Conservation (phyloP, 2,888 invertebrate species). For the Myopa testacea region DNA sequence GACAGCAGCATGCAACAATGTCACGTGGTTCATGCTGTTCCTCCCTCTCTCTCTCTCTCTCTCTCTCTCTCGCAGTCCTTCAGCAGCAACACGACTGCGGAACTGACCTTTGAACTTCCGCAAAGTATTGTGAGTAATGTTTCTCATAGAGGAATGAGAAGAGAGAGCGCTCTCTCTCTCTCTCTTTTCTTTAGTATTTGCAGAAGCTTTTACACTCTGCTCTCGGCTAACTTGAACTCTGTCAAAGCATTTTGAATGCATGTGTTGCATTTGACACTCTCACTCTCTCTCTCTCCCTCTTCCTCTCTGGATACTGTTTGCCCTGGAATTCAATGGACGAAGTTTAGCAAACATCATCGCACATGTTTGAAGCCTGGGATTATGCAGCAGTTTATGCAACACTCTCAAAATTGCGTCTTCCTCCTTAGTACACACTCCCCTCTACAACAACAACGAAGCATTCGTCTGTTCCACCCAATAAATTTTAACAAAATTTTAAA, state of each 20-base stretch:
- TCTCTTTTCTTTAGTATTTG: no score
- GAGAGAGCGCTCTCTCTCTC: background rate
- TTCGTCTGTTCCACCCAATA: conserved; percentile 1
- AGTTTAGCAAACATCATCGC: conserved; percentile 48
- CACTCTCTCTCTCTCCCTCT: background rate
- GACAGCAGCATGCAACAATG: conserved; percentile 55
- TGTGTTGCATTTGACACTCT: no score
- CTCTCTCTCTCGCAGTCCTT: conserved; percentile 40
- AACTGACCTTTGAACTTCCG: conserved; percentile 46
- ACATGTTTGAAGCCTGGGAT: conserved; percentile 53
- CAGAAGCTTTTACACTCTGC: no score
- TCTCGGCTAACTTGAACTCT: no score
- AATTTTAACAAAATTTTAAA: no score
- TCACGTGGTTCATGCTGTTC: conserved; percentile 53
- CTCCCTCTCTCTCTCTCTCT: conserved; percentile 48
- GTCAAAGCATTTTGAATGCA: no score
- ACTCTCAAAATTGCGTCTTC: background rate
- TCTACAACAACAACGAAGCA: no score
- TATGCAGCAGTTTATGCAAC: background rate
- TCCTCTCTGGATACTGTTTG: background rate
- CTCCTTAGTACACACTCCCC: background rate
- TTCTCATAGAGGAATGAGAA: background rate
- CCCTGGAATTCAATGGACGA: conserved; percentile 38
- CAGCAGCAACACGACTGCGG: conserved; percentile 43
- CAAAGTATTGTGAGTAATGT: conserved; percentile 43